Percentiles rank a stretch among this genome's conserved stretches.
phyloP scores from a whole-genome alignment of 2,888 invertebrate species.

The Tyria jacobaeae region DNA sequence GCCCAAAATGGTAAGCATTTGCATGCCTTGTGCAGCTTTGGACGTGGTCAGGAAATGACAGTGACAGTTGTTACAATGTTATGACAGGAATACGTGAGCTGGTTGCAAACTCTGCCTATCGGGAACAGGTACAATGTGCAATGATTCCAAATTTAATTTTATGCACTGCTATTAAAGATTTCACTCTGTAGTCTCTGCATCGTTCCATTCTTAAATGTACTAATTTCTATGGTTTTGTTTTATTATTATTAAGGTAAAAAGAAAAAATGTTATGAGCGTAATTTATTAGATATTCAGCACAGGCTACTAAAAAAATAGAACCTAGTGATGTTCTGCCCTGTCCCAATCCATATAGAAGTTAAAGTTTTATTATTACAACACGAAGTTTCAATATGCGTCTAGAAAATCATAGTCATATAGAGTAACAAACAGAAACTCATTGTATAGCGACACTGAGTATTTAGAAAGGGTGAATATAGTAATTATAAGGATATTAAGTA shows the following conservation, averaged over 20 bases:
- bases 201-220: not conserved
- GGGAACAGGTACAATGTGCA: not conserved
- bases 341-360: no score
- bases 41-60: constrained; percentile 47
- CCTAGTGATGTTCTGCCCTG: no score
- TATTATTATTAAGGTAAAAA: no score
- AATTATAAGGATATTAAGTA: not conserved
- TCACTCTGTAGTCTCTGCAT: not conserved
- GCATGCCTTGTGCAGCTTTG: constrained; percentile 48
- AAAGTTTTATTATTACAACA: no score
- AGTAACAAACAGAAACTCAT: not conserved
- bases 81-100: constrained; percentile 45
- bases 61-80: constrained; percentile 51
- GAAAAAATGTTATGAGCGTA: no score
- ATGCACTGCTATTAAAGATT: not conserved
- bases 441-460: not conserved
- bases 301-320: no score
- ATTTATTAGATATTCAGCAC: no score
- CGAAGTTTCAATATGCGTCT: not conserved
- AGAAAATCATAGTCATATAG: not conserved
- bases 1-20: constrained; percentile 46
- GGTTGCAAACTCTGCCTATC: constrained; percentile 18
- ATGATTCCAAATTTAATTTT: not conserved
- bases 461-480: not conserved
- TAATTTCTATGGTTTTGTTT: no score